Conservation (phyloP, 37 sponge, comb jelly and placozoan genomes). For the Beroe ovata region DNA sequence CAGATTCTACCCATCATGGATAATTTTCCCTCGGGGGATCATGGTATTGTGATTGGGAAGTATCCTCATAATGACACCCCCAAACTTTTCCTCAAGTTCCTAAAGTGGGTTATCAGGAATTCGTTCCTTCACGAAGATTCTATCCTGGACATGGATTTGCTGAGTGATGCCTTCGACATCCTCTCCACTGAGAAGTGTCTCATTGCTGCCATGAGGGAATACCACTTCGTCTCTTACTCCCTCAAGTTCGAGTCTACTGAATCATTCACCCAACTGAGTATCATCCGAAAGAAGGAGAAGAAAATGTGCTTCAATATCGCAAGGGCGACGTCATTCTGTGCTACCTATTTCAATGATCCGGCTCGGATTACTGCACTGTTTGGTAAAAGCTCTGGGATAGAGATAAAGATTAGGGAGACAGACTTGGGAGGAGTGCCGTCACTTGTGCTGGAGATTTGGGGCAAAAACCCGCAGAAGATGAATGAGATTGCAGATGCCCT, state of each 20-base stretch:
- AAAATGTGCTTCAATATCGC: constrained; percentile 58
- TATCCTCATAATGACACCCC: constrained; percentile 21
- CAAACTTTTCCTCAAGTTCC: neutral
- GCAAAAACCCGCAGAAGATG: constrained; percentile 54
- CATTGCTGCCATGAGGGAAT: constrained; percentile 28
- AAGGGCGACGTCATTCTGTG: constrained; percentile 43
- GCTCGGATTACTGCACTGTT: too few relatives aligned
- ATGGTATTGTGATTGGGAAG: neutral
- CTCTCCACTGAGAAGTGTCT: constrained; percentile 33
- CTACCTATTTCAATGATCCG: constrained; percentile 2
- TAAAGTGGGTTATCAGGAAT: constrained; percentile 31
- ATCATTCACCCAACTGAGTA: neutral
- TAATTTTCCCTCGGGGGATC: neutral
- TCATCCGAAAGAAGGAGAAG: constrained; percentile 53
- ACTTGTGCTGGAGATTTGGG: constrained; percentile 47
- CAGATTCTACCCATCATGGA: neutral
- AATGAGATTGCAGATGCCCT: constrained; percentile 36
- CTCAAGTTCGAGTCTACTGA: constrained; percentile 49
- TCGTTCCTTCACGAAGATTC: neutral
- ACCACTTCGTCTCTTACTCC: constrained; percentile 46
- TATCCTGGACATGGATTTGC: neutral
- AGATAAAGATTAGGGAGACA: constrained; percentile 53
- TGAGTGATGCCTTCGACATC: neutral
- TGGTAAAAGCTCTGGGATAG: neutral
- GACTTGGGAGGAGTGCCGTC: constrained; percentile 1